A percentile compares a stretch with the other conserved stretches of the same genome.
These are phyloP conservation scores for Agapornis roseicollis DNA, from an alignment of 2,113 vertebrate species.

Conservation along the genomic window DNA sequence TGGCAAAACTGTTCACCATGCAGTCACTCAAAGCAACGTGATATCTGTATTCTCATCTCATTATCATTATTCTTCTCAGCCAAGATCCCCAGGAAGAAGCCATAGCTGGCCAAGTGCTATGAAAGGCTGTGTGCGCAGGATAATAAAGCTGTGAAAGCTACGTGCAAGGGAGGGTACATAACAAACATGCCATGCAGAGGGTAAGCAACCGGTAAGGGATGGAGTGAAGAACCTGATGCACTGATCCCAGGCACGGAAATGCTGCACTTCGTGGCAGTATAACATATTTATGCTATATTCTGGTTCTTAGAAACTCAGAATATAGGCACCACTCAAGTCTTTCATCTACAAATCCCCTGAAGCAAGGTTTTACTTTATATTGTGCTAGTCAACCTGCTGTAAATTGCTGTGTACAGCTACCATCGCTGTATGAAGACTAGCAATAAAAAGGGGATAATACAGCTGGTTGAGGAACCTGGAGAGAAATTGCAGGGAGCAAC, in stretches of 20 bases:
- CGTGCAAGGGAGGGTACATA: background rate
- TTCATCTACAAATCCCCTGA: background rate
- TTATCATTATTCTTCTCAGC: constrained; percentile 33
- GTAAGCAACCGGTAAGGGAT: background rate
- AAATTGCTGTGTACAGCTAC: background rate
- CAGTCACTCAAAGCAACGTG: constrained; percentile 19
- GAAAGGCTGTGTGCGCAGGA: background rate
- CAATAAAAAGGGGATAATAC: background rate
- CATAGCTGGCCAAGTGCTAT: background rate
- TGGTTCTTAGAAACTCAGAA: background rate
- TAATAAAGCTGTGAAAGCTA: background rate
- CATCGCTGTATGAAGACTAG: background rate
- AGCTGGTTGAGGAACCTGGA: background rate
- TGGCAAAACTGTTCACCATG: constrained; percentile 42
- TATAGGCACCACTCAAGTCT: background rate
- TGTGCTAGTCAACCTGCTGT: background rate
- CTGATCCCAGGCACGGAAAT: background rate
- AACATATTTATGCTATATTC: background rate
- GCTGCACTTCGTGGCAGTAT: background rate
- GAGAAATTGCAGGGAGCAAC: background rate
- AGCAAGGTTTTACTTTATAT: background rate
- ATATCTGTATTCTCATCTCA: constrained; percentile 55
- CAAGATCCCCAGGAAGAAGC: background rate
- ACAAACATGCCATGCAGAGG: background rate
- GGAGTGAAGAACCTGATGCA: background rate